Conservation (phyloP, 2,888 invertebrate species). For the Leucozona laternaria region DNA sequence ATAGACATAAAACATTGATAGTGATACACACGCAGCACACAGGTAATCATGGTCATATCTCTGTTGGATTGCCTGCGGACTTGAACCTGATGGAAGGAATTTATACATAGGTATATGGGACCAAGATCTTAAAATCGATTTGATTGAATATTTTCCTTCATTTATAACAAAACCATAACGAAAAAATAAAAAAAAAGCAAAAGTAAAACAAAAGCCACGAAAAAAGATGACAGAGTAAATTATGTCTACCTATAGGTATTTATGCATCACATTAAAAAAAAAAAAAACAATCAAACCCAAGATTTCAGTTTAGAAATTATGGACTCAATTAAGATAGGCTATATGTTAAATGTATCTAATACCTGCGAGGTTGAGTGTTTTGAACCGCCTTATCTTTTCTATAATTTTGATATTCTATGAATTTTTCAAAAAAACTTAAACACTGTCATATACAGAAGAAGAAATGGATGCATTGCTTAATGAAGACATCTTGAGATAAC, state of each 20-base stretch:
- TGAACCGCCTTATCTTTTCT: slow-evolving; percentile 38
- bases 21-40: slow-evolving; percentile 28
- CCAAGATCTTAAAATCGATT: slow-evolving; percentile 70
- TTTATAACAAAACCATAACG: slow-evolving; percentile 43
- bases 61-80: slow-evolving; percentile 45
- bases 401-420: slow-evolving; percentile 45
- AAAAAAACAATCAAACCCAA: slow-evolving; percentile 32
- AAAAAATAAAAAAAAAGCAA: slow-evolving; percentile 43
- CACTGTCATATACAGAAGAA: slow-evolving; percentile 16
- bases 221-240: slow-evolving; percentile 60
- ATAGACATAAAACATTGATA: slow-evolving; percentile 74
- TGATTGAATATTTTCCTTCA: slow-evolving; percentile 53
- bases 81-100: slow-evolving; percentile 22
- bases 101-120: not conserved
- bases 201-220: slow-evolving; percentile 40
- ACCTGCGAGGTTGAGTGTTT: slow-evolving; percentile 42
- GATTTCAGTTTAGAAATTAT: slow-evolving; percentile 53
- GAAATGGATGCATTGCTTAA: slow-evolving; percentile 38
- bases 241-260: not conserved
- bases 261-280: slow-evolving; percentile 54
- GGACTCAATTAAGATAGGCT: slow-evolving; percentile 70
- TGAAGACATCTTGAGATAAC: slow-evolving; percentile 52
- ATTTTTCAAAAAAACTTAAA: slow-evolving; percentile 26
- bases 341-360: slow-evolving; percentile 30
- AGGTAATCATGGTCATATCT: slow-evolving; percentile 71